phyloP scores from a whole-genome alignment of 2,113 vertebrate genomes.

The Morone saxatilis region DNA sequence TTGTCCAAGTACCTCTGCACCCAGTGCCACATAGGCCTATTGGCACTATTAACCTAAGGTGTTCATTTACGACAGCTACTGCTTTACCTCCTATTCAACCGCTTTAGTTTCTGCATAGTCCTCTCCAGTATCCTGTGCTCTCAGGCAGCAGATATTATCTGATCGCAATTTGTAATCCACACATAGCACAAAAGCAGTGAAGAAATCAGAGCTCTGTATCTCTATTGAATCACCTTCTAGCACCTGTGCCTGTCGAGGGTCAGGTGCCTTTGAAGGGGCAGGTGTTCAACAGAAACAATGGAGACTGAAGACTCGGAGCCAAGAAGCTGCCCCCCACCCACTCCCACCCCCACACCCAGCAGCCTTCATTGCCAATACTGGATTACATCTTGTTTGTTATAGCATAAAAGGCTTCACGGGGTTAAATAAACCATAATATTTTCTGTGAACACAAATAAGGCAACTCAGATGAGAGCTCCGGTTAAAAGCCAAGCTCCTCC shows the following conservation, averaged over 20 bases:
- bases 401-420: neutral
- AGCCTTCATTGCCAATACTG: neutral
- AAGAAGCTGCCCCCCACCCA: neutral
- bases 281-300: constrained; percentile 37
- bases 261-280: constrained; percentile 39
- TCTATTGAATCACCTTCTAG: constrained; percentile 30
- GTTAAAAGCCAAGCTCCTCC: constrained; percentile 8
- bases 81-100: constrained; percentile 14
- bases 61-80: constrained; percentile 1
- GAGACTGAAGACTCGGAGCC: neutral
- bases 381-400: constrained; percentile 18
- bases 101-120: neutral
- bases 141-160: constrained; percentile 35
- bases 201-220: constrained; percentile 37
- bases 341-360: neutral
- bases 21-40: neutral
- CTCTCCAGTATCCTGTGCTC: constrained; percentile 12
- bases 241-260: constrained; percentile 7
- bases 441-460: constrained; percentile 20
- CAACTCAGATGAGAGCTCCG: constrained; percentile 1
- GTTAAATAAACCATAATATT: constrained; percentile 25
- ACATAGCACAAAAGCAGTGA: constrained; percentile 29
- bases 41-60: neutral
- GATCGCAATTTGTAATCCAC: constrained; percentile 47
- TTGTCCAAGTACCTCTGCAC: neutral